Evolutionary conservation across 2,797 vertebrate species (phyloP).

Genomic region (Sebastes itinus): DNA sequence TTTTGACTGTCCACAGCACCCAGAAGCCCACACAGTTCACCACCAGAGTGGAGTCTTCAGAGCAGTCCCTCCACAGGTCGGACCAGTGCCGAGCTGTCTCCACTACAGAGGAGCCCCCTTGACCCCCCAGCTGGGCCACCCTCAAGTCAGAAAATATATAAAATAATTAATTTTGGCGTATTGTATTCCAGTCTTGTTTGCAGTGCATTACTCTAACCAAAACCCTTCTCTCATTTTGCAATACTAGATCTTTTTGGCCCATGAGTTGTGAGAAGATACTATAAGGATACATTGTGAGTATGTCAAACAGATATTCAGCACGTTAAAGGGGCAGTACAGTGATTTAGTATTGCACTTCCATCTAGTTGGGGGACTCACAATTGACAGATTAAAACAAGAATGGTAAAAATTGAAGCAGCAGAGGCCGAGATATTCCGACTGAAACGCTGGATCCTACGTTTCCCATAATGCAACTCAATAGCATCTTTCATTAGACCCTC

Average conservation of each 20-base stretch:
- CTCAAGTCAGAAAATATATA: background rate
- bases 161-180: background rate
- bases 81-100: constrained; percentile 88
- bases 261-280: background rate
- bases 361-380: background rate
- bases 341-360: background rate
- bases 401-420: background rate
- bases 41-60: constrained; percentile 36
- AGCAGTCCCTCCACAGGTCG: constrained; percentile 89
- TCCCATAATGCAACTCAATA: background rate
- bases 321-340: background rate
- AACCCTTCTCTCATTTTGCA: background rate
- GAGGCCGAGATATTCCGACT: background rate
- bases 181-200: background rate
- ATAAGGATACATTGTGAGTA: background rate
- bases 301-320: background rate
- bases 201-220: background rate
- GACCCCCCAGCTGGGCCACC: constrained; percentile 30
- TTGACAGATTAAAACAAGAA: too few species aligned
- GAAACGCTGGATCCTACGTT: background rate
- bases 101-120: constrained; percentile 73
- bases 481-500: background rate
- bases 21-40: constrained; percentile 40
- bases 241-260: background rate
- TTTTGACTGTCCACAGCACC: constrained; percentile 37